Base-by-base conservation (phyloP, 2,797 vertebrate genomes). In the Okamejei kenojei region DNA sequence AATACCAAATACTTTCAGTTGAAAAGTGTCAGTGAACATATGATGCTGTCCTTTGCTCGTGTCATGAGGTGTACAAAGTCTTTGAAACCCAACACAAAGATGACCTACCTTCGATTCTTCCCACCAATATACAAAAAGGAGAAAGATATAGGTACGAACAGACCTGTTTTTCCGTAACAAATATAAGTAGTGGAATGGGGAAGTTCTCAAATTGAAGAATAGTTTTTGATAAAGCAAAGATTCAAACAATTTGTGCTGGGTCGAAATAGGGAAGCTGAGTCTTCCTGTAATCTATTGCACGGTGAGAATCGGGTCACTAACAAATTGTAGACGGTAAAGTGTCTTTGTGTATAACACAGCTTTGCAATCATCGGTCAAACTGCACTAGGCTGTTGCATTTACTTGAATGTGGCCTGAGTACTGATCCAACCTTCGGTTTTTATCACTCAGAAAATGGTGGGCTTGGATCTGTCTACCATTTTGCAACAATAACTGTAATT, bases 1-100 rank as follows among this genome's bases (percentile, higher is more conserved):
- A 99, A 98, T 96, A 99, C 98, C 96, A 99, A 99, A 96, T 97
- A 97, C 94, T 99, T 99, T 93, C 98, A 97, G 95, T 97, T 99
- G 94, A 98, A 97, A 95, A 97, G 97, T 58, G 97, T 98, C 95
- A 97, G 96, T 93, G 98, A 99, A 95, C 99, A 99, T 95, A 97
- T 97, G 93, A 98, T 98, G 95, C 97, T 99, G 5, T 99, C 99
- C 94, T 99, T 99, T 93, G 98, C 98, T 35, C 98, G 98, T 0
- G 97, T 99, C 93, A 98, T 99, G 97, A 97, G 98, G 93, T 98
- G 98, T 95, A 98, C 98, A 81, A 97, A 97, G 92, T 97, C 97
- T 91, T 95, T 97, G 94, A 96, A 96, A 93, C 96, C 97, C 94
- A 97, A 97, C 94, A 97, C 96, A 94, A 99, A 99, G 96, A 97